phyloP scores from a whole-genome alignment of 2,797 vertebrate genomes.

The Pelodytes ibericus region DNA sequence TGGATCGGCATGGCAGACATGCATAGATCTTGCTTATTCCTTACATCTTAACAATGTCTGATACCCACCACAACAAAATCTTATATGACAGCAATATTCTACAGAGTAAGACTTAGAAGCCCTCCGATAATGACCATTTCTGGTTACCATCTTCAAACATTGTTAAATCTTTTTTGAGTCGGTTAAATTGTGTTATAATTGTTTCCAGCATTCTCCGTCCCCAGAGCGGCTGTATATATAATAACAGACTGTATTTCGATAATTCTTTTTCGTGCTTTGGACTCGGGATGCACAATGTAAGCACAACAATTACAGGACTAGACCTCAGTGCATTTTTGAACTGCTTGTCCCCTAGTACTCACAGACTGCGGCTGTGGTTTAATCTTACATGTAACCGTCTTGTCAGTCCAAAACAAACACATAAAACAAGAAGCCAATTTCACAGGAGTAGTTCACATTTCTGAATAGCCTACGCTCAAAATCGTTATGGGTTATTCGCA shows the following conservation, averaged over 20 bases:
- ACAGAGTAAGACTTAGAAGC: slow-evolving; percentile 14
- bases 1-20: too few relatives aligned
- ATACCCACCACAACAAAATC: background rate
- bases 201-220: slow-evolving; percentile 37
- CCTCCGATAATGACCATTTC: slow-evolving; percentile 16
- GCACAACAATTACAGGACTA: slow-evolving; percentile 43
- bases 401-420: slow-evolving; percentile 78
- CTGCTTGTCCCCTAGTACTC: slow-evolving; percentile 35
- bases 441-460: slow-evolving; percentile 75
- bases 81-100: background rate
- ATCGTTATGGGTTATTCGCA: slow-evolving; percentile 16
- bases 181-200: slow-evolving; percentile 38
- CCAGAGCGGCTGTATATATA: slow-evolving; percentile 29
- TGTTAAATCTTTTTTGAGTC: slow-evolving; percentile 1
- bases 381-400: slow-evolving; percentile 61
- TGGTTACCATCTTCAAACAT: slow-evolving; percentile 28
- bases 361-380: slow-evolving; percentile 65
- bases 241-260: slow-evolving; percentile 32
- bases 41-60: too few relatives aligned
- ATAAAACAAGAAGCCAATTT: slow-evolving; percentile 70
- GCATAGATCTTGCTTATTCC: too few relatives aligned
- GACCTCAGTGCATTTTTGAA: slow-evolving; percentile 43
- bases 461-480: slow-evolving; percentile 58
- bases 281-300: slow-evolving; percentile 26
- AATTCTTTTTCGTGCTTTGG: slow-evolving; percentile 40